Evolutionary conservation across 2,888 invertebrate genomes (phyloP).

Genomic region (Tuberolachnus salignus): DNA sequence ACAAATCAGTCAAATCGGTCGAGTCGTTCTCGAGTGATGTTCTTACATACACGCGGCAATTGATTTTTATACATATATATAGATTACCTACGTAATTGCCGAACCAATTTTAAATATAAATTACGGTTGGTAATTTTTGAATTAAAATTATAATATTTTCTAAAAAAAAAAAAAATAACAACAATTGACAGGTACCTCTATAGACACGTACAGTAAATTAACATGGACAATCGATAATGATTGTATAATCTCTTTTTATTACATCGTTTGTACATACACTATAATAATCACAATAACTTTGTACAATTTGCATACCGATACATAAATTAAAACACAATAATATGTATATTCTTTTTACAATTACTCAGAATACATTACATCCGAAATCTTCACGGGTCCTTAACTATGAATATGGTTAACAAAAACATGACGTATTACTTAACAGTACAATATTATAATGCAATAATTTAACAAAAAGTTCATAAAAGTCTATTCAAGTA

Average conservation of each 20-base stretch:
- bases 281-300: slow-evolving; percentile 49
- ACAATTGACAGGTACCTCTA: no score
- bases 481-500: slow-evolving; percentile 48
- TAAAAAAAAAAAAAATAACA: no score
- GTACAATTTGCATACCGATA: slow-evolving; percentile 38
- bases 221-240: slow-evolving; percentile 1
- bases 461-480: slow-evolving; percentile 48
- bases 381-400: slow-evolving; percentile 36
- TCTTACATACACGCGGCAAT: no score
- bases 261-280: slow-evolving; percentile 15
- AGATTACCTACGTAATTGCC: no score
- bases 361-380: slow-evolving; percentile 45
- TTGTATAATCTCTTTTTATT: slow-evolving; percentile 47
- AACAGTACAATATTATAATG: slow-evolving; percentile 35
- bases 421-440: slow-evolving; percentile 26
- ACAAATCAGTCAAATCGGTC: no score
- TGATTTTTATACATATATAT: no score
- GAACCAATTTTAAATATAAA: neutral
- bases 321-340: slow-evolving; percentile 12
- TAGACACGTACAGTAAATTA: neutral
- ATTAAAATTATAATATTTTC: no score
- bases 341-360: slow-evolving; percentile 25
- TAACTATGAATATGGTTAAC: slow-evolving; percentile 40
- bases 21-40: no score
- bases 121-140: neutral